Conservation (phyloP, 2,113 vertebrate genomes). For the Daubentonia madagascariensis region DNA sequence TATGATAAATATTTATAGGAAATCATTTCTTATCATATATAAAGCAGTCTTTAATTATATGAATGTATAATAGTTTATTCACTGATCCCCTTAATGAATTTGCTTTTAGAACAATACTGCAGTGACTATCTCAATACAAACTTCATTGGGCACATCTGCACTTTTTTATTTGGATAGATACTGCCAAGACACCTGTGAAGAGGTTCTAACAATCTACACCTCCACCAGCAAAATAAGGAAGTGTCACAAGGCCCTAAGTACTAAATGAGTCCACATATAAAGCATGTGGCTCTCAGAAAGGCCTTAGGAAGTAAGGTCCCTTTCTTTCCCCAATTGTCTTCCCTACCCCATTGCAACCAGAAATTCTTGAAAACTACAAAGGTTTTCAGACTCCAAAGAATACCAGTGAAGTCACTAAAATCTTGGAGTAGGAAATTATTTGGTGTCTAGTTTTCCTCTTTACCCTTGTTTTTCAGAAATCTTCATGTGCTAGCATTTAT, state of each 20-base stretch:
- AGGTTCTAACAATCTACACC: neutral
- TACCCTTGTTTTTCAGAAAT: neutral
- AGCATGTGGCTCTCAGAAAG: neutral
- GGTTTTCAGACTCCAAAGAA: neutral
- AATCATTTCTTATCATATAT: neutral
- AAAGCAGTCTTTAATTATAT: neutral
- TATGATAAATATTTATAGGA: neutral
- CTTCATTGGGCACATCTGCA: neutral
- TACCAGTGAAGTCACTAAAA: neutral
- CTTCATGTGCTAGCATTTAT: neutral
- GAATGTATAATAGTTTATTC: neutral
- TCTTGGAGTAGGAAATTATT: neutral
- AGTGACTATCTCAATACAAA: neutral
- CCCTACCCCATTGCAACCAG: neutral
- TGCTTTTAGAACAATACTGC: neutral
- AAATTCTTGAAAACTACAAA: neutral
- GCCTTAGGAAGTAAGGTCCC: neutral
- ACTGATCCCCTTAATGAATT: neutral
- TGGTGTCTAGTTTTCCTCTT: neutral
- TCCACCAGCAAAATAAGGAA: neutral
- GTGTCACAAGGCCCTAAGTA: neutral
- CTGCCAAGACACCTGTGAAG: neutral
- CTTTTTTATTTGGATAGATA: neutral
- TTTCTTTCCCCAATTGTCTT: neutral
- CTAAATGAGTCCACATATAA: neutral